Evolutionary conservation across 2,113 vertebrate species (phyloP).

Genomic region (Pituophis catenifer): DNA sequence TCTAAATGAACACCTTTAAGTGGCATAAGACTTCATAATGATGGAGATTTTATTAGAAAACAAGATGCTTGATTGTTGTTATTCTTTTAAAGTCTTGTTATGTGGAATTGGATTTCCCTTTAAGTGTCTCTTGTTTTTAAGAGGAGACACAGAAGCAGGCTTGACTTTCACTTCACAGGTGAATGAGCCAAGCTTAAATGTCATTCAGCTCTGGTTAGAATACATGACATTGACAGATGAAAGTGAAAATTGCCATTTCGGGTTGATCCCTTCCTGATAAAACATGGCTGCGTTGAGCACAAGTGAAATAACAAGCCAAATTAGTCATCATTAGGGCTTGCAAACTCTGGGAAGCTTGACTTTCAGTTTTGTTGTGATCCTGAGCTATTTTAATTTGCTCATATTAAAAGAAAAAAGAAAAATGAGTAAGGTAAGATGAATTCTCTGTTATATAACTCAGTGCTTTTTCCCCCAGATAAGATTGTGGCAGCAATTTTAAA

Average conservation of each 20-base stretch:
- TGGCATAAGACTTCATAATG: not conserved
- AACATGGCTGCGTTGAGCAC: conserved; percentile 38
- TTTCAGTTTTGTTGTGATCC: conserved; percentile 26
- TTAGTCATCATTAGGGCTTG: conserved; percentile 51
- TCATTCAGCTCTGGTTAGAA: conserved; percentile 44
- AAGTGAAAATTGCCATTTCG: conserved; percentile 52
- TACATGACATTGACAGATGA: conserved; percentile 54
- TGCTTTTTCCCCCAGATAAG: not conserved
- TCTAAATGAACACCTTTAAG: conserved; percentile 24
- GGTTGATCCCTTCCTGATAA: conserved; percentile 41
- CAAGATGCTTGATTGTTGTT: not conserved
- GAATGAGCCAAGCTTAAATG: conserved; percentile 24
- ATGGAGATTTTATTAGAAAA: not conserved
- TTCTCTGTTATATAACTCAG: not conserved
- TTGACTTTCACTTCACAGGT: conserved; percentile 13
- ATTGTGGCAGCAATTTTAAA: not conserved
- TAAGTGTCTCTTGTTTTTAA: not conserved
- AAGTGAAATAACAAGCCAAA: conserved; percentile 36
- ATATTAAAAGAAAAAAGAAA: not conserved
- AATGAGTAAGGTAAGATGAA: not conserved
- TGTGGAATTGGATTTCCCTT: not conserved
- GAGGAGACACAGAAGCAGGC: not conserved
- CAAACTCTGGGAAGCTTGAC: conserved; percentile 12
- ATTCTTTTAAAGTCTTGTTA: not conserved
- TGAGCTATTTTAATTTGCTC: not conserved